phyloP scores from a whole-genome alignment of 1,140 invertebrate genomes.

The Drosophila pseudoobscura region DNA sequence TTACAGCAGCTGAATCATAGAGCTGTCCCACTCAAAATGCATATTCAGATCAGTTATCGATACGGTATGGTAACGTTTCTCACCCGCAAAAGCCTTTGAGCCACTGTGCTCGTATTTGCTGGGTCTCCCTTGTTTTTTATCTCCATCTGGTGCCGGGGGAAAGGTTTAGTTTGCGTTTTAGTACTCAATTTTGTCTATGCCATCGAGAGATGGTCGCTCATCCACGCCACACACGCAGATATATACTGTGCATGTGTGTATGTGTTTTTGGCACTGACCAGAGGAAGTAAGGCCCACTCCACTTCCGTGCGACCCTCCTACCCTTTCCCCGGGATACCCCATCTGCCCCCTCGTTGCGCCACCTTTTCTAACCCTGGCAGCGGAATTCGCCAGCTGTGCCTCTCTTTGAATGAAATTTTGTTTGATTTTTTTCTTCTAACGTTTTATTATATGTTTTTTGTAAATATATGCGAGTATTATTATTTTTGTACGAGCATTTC shows the following conservation, averaged over 20 bases:
- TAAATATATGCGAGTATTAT: constrained; percentile 9
- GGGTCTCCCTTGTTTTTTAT: not conserved
- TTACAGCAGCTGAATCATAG: no score
- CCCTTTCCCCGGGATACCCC: no score
- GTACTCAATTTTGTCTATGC: constrained; percentile 49
- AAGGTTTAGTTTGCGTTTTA: constrained; percentile 50
- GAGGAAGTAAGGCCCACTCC: constrained; percentile 21
- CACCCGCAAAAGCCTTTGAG: not conserved
- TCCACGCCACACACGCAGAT: not conserved
- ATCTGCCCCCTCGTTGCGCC: no score
- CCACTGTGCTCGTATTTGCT: not conserved
- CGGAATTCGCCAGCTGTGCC: constrained; percentile 29
- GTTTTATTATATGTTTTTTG: constrained; percentile 40
- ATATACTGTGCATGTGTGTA: constrained; percentile 18
- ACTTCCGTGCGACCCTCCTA: no score
- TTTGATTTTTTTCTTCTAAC: constrained; percentile 53
- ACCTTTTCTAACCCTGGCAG: not conserved
- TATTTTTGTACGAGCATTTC: constrained; percentile 53
- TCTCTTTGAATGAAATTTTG: constrained; percentile 36
- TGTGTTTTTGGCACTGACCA: constrained; percentile 43
- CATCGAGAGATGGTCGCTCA: constrained; percentile 11
- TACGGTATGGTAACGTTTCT: no score
- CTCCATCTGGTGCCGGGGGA: not conserved
- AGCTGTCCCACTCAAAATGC: no score
- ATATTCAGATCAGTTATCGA: not conserved